Evolutionary conservation across 2,113 vertebrate genomes (phyloP).

Genomic region (Archilochus colubris): DNA sequence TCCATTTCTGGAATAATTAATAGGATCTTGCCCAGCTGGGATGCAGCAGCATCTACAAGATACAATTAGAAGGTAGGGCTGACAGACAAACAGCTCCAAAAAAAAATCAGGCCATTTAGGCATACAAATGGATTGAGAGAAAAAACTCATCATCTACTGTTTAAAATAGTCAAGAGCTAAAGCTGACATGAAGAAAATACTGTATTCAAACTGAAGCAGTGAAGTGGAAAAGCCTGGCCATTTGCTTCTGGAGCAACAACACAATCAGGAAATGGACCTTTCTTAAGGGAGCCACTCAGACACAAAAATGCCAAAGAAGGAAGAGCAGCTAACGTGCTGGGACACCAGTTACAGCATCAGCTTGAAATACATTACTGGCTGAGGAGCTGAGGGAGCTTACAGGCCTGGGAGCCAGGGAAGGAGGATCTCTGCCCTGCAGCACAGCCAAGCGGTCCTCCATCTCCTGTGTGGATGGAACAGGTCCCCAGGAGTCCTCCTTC

Average conservation of each 20-base stretch:
- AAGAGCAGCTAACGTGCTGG: neutral
- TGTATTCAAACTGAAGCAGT: neutral
- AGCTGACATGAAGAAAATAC: neutral
- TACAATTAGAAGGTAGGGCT: neutral
- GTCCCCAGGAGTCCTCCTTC: constrained; percentile 73
- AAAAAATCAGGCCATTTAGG: neutral
- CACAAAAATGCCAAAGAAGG: neutral
- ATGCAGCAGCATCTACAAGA: neutral
- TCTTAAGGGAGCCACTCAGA: neutral
- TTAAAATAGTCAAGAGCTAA: neutral
- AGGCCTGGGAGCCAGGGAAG: constrained; percentile 76
- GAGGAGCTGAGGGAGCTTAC: constrained; percentile 73
- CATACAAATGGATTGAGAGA: neutral
- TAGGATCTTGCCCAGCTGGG: neutral
- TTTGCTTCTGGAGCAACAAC: neutral
- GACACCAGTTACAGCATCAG: neutral
- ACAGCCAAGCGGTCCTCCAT: constrained; percentile 89
- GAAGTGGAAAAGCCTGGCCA: neutral
- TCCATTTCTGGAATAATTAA: neutral
- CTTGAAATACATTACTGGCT: neutral
- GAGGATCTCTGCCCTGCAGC: constrained; percentile 79
- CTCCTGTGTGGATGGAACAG: constrained; percentile 83
- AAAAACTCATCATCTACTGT: neutral
- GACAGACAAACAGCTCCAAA: neutral
- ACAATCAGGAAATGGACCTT: neutral